Evolutionary conservation across 2,797 vertebrate species (phyloP), one percentile per base, ranked within the genome.

Genomic region (Balearica regulorum): DNA sequence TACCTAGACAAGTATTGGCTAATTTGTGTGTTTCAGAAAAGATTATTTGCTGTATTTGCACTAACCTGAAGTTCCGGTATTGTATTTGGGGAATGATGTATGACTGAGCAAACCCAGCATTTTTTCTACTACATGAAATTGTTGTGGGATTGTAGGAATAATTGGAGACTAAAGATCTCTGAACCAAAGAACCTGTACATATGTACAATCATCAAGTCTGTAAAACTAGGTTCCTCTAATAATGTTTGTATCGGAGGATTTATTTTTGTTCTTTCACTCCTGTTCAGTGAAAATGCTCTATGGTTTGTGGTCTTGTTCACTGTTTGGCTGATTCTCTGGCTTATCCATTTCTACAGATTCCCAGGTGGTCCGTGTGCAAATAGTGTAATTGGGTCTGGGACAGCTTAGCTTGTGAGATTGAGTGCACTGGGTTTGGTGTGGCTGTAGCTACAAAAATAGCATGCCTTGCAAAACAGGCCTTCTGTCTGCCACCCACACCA

Each of bases 401-500:
- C 83, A 93, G 79, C 43, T 93, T 53, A 86, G 80, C 25, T 79
- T 73, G 65, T 28, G 84, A 93, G 94, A 65, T 73, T 7, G 49
- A 81, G 57, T 29, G 49, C 3, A 1, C 78, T 93, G 39, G 19
- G 22, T 89, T 89, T 83, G 87, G 82, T 92, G 75, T 89, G 82
- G 84, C 93, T 87, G 81, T 31, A 83, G 83, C 72, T 85, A 54
- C 92, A 51, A 31, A 93, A 95, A 96, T 95, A 96, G 86, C 57
- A 1, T 68, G 64, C 83, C 81, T 95, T 94, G 94, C 92, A 87
- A 81, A 94, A 85, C 86, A 94, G 86, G 71, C 78, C 92, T 89
- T 79, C 91, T 87, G 60, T 91, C 94, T 95, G 93, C 94, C 91
- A 76, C 95, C 96, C 93, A 77, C 96, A 93, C 94, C 90, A 95